Evolutionary conservation across 2,888 invertebrate genomes (phyloP), one percentile per base, ranked within the genome.

Genomic region (Onchidella celtica): DNA sequence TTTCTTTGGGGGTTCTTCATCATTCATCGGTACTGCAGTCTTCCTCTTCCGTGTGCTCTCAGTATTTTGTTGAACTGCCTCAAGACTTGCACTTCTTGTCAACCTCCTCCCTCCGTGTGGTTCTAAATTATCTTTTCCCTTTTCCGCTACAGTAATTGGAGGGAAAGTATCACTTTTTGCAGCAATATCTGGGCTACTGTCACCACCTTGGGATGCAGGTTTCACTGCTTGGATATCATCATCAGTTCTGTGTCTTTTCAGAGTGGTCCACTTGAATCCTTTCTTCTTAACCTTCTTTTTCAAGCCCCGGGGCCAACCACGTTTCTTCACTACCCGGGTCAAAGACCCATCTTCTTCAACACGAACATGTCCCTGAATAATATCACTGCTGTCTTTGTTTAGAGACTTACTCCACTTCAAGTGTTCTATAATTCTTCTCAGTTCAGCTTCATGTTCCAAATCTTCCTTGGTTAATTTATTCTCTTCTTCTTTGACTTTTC

Each of bases 281-380:
- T 80, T 80, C 36, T 75, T 81, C n/a, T 75, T 81, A 9, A 70
- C 34, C 70, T 69, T 69, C 34, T 76, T 81, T 6, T 88, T 89
- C 66, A 84, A 40, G 0, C 90, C 90, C 34, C 85, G 85, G 34
- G 90, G 89, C 88, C 89, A 90, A 2, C 88, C 86, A 21, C 85
- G 85, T 74, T 86, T 87, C 38, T 81, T 85, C 27, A 85, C 86
- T n/a, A 82, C 61, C 80, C 84, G 69, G 17, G 81, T 83, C 65
- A 84, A 74, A 29, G 81, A 81, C 2, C 84, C 84, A 70, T 84
- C 84, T 29, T 82, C 84, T 27, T 81, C 83, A n/a, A 84, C 81
- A 11, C 40, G 47, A 21, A 83, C 83, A 47, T 78, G 73, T 21
- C 84, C 84, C 36, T 83, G 65, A 47, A 86, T 75, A 61, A 80